These are phyloP conservation scores for Esox niger DNA, from an alignment of 2,113 vertebrate genomes.

Conservation along the genomic window DNA sequence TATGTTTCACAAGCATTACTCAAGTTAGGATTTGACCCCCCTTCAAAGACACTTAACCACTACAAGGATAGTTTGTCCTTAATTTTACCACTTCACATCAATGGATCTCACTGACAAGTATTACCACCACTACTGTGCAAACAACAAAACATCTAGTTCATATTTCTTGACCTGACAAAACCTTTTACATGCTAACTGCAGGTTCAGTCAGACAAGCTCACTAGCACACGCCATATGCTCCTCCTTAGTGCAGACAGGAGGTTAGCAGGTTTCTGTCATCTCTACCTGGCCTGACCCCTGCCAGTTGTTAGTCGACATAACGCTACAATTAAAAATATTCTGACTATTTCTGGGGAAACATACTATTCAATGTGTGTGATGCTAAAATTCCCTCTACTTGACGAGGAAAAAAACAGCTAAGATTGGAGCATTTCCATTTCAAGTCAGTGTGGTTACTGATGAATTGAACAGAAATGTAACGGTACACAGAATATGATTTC, in stretches of 20 bases:
- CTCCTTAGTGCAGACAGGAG: conserved; percentile 31
- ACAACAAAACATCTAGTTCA: no score
- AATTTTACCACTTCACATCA: neutral
- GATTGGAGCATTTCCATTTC: no score
- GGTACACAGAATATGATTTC: no score
- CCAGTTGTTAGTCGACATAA: conserved; percentile 64
- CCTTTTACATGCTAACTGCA: neutral
- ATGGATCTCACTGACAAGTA: neutral
- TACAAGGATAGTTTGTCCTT: no score
- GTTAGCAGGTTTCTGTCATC: conserved; percentile 56
- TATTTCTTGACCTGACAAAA: no score
- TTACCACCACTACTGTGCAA: no score
- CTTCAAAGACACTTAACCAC: no score
- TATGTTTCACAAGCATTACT: no score
- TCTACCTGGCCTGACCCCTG: conserved; percentile 30
- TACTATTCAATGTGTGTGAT: conserved; percentile 45
- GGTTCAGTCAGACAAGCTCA: neutral
- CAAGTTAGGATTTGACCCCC: no score
- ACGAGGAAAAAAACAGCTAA: conserved; percentile 12
- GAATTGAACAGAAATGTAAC: no score
- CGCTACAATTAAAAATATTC: conserved; percentile 59
- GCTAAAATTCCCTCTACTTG: conserved; percentile 20
- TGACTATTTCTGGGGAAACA: conserved; percentile 32
- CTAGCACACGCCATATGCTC: conserved; percentile 17
- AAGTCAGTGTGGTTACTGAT: no score